These are phyloP conservation scores for Pipa parva DNA, from an alignment of 2,113 vertebrate species.

Conservation along the genomic window DNA sequence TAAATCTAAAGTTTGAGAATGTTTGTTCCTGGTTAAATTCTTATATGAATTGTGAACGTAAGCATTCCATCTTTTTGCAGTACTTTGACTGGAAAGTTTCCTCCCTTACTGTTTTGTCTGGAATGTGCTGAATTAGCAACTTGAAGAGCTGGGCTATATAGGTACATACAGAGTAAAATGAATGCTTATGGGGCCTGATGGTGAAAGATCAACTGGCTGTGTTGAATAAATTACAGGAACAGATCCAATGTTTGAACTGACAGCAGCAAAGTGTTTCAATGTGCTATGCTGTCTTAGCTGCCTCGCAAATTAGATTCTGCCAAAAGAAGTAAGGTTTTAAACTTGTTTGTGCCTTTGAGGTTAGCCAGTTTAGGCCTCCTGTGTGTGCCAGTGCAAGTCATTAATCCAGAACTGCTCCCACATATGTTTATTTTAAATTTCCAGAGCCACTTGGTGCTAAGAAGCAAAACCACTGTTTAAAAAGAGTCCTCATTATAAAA, in stretches of 20 bases:
- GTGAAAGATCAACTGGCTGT: not conserved
- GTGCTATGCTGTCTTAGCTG: not conserved
- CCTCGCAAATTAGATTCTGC: not conserved
- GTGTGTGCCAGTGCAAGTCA: not conserved
- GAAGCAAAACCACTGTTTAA: not conserved
- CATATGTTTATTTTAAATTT: not conserved
- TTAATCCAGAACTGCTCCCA: not conserved
- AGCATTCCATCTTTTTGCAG: not conserved
- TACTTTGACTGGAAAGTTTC: not conserved
- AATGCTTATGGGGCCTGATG: conserved; percentile 2
- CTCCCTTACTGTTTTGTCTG: fast-evolving
- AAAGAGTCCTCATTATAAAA: too few species aligned
- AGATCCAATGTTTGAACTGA: not conserved
- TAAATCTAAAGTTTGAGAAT: too few species aligned
- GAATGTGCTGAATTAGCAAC: not conserved
- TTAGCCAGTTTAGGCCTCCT: not conserved
- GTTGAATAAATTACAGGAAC: conserved; percentile 4
- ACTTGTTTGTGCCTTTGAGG: not conserved
- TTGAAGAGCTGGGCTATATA: not conserved
- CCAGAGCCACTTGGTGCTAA: not conserved
- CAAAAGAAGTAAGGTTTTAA: not conserved
- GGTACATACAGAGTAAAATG: not conserved
- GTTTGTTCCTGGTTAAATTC: too few species aligned
- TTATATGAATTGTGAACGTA: not conserved
- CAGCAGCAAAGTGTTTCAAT: not conserved